Evolutionary conservation across 2,888 invertebrate genomes (phyloP), one percentile per base, ranked within the genome.

Genomic region (Yponomeuta cagnagella): DNA sequence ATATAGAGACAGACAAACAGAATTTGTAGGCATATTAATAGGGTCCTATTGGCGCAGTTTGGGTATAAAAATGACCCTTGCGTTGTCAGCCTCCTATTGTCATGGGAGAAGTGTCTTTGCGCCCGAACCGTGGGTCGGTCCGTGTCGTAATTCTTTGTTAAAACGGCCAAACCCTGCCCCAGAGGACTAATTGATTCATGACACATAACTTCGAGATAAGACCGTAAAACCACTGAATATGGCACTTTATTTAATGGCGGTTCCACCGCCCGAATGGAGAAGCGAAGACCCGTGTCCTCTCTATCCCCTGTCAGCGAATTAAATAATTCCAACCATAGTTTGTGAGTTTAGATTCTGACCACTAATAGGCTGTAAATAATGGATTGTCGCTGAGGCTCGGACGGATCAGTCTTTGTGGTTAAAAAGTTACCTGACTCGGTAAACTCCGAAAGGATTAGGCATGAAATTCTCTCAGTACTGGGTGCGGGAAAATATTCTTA

Each of bases 181-280:
- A 30, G 48, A 48, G 77, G 76, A 76, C 77, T 85, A 85, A 85
- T 84, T 83, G 85, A 85, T 85, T 84, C 83, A 85, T 79, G 80
- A 79, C 79, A 78, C 78, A 79, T 77, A 82, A 82, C 76, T 74
- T 74, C 75, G 73, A 78, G 84, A 84, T 84, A 85, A 84, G 79
- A 72, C 79, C 77, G 73, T 79, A 79, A 81, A 82, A 82, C 79
- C 79, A 76, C 78, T 79, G 80, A 79, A 63, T 77, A 79, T 71
- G 76, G 75, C 76, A 78, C 80, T 83, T 83, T 82, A 82, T 83
- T 82, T 80, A 72, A 79, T 76, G 78, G 77, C 75, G 76, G 78
- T 79, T 80, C 75, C 52, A 5, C 3, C 52, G 5, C 52, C 52
- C 52, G 15, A 15, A 12, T 58, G 15, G 0, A 58, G 15, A 58